Base-by-base conservation (phyloP, 2,888 invertebrate genomes). In the Cosmia pyralina region DNA sequence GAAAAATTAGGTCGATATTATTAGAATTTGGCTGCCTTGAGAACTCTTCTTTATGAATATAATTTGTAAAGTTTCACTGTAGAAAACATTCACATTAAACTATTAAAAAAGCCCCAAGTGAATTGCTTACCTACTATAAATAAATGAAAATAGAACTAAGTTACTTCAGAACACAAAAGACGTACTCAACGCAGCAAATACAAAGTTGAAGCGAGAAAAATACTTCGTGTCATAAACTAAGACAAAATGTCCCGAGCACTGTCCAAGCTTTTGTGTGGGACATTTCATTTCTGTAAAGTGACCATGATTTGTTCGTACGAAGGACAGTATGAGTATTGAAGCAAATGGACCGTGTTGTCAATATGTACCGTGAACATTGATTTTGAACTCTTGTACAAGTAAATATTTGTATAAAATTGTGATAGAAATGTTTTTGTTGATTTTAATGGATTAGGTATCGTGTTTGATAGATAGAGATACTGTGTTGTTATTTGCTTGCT, bases 201-300 rank as follows among this genome's bases (percentile, higher is more conserved):
- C 72, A 79, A 78, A 75, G 77, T 68, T 75, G 58, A 68, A 69
- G 53, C 60, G 58, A 66, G 85, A 83, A 72, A 85, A 83, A 83
- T 85, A 72, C 64, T 66, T 63, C 3, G 34, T 58, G 72, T 78
- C 83, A 72, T 76, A 83, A 75, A 85, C 64, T 73, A 79, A 79
- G 79, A 83, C 85, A 67, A 69, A 85, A 85, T 72, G 71, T 79
- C 75, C 63, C 62, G 65, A 71, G 59, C 69, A 81, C 41, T 78
- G 75, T 55, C 73, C 67, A 67, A 71, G 77, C 75, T 75, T 81
- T 28, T 85, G 81, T 84, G 73, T 70, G 38, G 50, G 77, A 80
- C 82, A 75, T 79, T 83, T 79, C 78, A 83, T 83, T 84, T 86
- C 73, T 81, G 67, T 65, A 77, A 77, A 83, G 82, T 82, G 85